Percentiles rank a stretch among this genome's conserved stretches.
Conservation (phyloP, 2,888 invertebrate species). For the Thymelicus acteon region DNA sequence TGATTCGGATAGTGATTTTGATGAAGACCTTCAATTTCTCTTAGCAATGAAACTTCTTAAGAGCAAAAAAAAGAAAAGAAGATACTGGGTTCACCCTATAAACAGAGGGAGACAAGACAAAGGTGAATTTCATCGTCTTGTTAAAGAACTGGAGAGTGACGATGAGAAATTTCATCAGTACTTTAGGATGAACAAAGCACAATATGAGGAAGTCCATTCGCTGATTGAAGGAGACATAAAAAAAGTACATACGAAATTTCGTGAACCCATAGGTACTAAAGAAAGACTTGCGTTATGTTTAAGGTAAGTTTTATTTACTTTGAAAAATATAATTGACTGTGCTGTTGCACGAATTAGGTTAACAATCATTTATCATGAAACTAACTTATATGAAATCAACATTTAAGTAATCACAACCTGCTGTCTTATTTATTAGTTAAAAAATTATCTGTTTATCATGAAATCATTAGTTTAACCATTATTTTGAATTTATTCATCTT, state of each 20-base stretch:
- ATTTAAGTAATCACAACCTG: slow-evolving; percentile 4
- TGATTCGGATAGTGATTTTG: background rate
- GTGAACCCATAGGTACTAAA: slow-evolving; percentile 44
- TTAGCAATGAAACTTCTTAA: background rate
- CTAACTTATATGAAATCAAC: background rate
- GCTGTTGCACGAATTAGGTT: background rate
- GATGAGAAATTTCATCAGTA: slow-evolving; percentile 36
- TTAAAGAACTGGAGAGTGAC: background rate
- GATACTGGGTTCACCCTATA: slow-evolving; percentile 11
- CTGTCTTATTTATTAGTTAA: slow-evolving; percentile 6
- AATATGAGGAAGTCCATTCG: slow-evolving; percentile 39
- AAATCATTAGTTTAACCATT: slow-evolving; percentile 5
- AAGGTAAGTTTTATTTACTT: slow-evolving; percentile 41
- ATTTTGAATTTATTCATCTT: background rate
- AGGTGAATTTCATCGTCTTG: slow-evolving; percentile 30
- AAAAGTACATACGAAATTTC: slow-evolving; percentile 43
- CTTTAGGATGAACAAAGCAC: slow-evolving; percentile 37
- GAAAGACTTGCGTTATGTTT: slow-evolving; percentile 46
- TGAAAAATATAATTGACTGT: background rate
- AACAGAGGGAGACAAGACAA: slow-evolving; percentile 16
- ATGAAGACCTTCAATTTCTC: background rate
- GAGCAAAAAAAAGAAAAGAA: background rate
- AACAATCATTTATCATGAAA: background rate
- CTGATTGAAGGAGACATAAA: slow-evolving; percentile 41
- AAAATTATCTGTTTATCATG: slow-evolving; percentile 1